Evolutionary conservation across 2,888 invertebrate species (phyloP).

Genomic region (Nomada ferruginata): DNA sequence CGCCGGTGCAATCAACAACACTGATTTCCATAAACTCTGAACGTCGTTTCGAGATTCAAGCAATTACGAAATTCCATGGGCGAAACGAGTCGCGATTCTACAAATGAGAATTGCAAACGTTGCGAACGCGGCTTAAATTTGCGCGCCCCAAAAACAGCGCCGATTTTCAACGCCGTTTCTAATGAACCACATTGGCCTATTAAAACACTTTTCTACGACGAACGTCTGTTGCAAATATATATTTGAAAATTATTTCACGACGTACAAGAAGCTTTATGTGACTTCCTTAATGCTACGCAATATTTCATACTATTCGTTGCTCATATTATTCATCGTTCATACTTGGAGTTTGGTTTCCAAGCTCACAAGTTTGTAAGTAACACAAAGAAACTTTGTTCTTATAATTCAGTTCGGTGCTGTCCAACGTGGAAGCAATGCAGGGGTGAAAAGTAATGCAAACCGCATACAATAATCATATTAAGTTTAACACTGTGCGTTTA

Average conservation of each 20-base stretch:
- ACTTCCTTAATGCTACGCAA: background rate
- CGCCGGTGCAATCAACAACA: background rate
- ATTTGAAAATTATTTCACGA: too few relatives aligned
- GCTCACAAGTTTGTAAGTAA: too few relatives aligned
- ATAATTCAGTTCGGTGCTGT: background rate
- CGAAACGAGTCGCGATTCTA: slow-evolving; percentile 8
- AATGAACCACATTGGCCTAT: background rate
- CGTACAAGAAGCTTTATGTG: too few relatives aligned
- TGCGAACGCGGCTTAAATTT: background rate
- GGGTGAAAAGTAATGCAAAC: slow-evolving; percentile 34
- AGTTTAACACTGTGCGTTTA: slow-evolving; percentile 20
- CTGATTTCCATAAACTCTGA: slow-evolving; percentile 9
- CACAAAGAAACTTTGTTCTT: background rate
- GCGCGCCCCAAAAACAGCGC: background rate
- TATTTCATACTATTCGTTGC: background rate
- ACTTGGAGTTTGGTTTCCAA: background rate
- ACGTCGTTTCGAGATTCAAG: slow-evolving; percentile 14
- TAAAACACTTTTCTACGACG: background rate
- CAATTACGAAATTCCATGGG: slow-evolving; percentile 26
- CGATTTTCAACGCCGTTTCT: background rate
- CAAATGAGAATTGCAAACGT: slow-evolving; percentile 3
- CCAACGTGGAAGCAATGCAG: slow-evolving; percentile 4
- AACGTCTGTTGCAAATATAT: background rate
- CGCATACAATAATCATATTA: slow-evolving; percentile 45
- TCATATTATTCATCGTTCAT: background rate